Evolutionary conservation across 2,888 invertebrate genomes (phyloP), one percentile per base, ranked within the genome.

Genomic region (Scaptomyza reducta): DNA sequence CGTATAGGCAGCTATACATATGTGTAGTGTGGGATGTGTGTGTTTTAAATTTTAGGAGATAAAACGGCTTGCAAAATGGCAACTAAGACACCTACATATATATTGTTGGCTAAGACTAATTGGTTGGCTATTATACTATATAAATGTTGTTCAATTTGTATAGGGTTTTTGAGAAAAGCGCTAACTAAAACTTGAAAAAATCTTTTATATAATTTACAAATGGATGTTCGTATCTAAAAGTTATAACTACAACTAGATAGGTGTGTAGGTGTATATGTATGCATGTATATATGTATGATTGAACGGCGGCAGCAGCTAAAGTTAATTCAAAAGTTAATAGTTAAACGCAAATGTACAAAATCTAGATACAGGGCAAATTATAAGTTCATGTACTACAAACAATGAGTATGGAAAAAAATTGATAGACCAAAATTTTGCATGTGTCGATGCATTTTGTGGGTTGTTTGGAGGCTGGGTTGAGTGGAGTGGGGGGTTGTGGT

Each of bases 61-160:
- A 87, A 38, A n/a, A 74, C 68, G 70, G 67, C 68, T 83, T 69
- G 70, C 75, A 81, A 78, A 81, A 63, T 72, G 76, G 87, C 86
- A 84, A 79, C 87, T 84, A 87, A 70, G 77, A 87, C 83, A 87
- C 66, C 71, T 70, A 86, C 22, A 22, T 22, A n/a, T 74, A 80
- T 46, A 83, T 49, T 59, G 35, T 78, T 54, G 60, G 57, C 77
- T 70, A 79, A 75, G 53, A 66, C 86, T 79, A 77, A 51, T 42
- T 71, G 35, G 50, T 78, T 61, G 55, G 63, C 70, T 75, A 66
- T 42, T 46, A 47, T n/a, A n/a, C n/a, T n/a, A 18, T 31, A 33
- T 16, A 53, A 16, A 40, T 40, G 16, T 40, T 16, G 47, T 59
- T 57, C 42, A 64, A 64, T 70, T 56, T 44, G 64, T 65, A 65